Conservation (phyloP, 2,113 vertebrate genomes). For the Brachirus orientalis region DNA sequence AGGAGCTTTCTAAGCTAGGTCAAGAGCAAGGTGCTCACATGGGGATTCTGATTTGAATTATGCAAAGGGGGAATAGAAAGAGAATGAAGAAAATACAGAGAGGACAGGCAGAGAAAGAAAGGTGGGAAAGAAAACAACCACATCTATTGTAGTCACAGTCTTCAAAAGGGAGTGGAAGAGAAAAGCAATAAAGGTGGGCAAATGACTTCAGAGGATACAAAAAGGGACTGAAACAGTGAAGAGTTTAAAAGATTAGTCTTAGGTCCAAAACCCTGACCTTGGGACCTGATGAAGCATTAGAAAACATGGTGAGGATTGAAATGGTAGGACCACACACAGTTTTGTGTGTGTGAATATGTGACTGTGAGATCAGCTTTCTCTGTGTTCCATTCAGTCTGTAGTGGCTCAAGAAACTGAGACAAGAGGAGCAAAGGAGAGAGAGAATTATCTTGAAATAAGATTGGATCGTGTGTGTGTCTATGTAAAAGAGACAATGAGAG, state of each 20-base stretch:
- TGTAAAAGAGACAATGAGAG: constrained; percentile 31
- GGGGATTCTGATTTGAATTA: constrained; percentile 78
- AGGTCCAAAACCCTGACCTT: constrained; percentile 57
- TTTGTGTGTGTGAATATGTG: constrained; percentile 43
- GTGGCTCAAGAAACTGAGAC: constrained; percentile 73
- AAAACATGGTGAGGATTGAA: constrained; percentile 53
- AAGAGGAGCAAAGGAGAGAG: constrained; percentile 63
- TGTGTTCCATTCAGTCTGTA: constrained; percentile 69
- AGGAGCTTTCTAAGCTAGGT: constrained; percentile 75
- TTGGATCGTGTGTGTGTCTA: constrained; percentile 40
- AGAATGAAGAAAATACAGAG: constrained; percentile 48
- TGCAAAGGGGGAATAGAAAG: constrained; percentile 55
- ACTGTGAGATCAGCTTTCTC: constrained; percentile 75
- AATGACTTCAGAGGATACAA: constrained; percentile 57
- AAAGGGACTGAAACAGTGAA: constrained; percentile 43
- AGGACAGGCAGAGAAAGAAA: constrained; percentile 22
- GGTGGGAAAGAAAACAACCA: constrained; percentile 55
- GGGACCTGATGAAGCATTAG: constrained; percentile 66
- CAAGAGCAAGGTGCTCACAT: constrained; percentile 76
- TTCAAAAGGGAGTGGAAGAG: constrained; percentile 25
- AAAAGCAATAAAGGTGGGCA: constrained; percentile 32
- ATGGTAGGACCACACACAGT: constrained; percentile 68
- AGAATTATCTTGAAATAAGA: constrained; percentile 77
- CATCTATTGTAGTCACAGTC: constrained; percentile 27
- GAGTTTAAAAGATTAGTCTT: constrained; percentile 71